These are phyloP conservation scores for Brachionus plicatilis DNA, from an alignment of 1,140 invertebrate species.

Conservation along the genomic window DNA sequence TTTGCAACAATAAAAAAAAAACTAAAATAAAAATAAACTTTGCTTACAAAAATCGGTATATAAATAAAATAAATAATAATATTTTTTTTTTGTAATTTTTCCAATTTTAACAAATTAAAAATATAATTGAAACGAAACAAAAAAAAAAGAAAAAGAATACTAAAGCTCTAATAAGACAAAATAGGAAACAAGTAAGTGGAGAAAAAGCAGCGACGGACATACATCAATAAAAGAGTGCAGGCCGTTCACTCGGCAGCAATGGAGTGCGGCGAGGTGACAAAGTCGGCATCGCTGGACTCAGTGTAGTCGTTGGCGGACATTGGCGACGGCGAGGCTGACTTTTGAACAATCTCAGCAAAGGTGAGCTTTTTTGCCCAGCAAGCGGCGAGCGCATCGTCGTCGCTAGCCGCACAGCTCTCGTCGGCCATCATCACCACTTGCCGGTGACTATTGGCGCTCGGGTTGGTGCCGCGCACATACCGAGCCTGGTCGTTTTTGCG, in stretches of 20 bases:
- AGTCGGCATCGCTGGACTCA: not conserved
- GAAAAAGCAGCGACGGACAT: no score
- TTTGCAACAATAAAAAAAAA: not conserved
- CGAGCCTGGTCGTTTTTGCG: not conserved
- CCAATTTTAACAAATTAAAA: not conserved
- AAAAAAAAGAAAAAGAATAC: not conserved
- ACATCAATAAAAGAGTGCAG: not conserved
- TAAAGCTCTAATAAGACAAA: not conserved
- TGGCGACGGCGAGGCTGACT: not conserved
- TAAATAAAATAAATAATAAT: not conserved
- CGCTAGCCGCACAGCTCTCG: not conserved
- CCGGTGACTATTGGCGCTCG: not conserved
- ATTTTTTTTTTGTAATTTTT: not conserved
- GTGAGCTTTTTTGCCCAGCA: conserved; percentile 11
- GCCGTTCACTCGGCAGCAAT: not conserved
- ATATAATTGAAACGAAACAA: not conserved
- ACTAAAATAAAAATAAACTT: not conserved
- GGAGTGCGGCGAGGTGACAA: not conserved
- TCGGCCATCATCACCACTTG: not conserved
- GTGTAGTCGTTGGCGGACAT: not conserved
- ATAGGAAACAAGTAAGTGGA: not conserved
- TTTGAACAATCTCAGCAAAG: conserved; percentile 25
- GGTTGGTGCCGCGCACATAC: not conserved
- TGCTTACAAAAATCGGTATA: not conserved
- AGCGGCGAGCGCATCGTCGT: not conserved